Evolutionary conservation across 2,113 vertebrate species (phyloP), one percentile per base, ranked within the genome.

Genomic region (Sphyrna mokarran): DNA sequence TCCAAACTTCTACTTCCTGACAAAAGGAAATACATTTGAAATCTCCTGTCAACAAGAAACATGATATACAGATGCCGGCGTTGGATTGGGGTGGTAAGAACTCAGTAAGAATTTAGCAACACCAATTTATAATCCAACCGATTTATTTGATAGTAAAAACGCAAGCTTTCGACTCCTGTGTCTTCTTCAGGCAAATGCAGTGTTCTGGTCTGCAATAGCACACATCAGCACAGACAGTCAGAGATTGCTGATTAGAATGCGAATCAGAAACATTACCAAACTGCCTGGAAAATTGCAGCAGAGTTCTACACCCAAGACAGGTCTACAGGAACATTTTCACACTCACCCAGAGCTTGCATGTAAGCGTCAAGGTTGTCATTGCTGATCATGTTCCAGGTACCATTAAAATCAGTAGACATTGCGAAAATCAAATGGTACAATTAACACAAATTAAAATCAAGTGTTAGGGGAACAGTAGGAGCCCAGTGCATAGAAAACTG

Each of bases 311-410:
- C 22, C 18, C 78, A 40, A 1, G 16, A 40, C 14, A 8, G 8
- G 8, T 33, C 29, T 3, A 26, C 54, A 29, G 5, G 66, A 93
- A 66, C 16, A 66, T 9, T 33, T 93, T 66, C 61, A 93, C 9
- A 96, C 98, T 96, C 97, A 98, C 99, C 98, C 96, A 99, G 96
- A 95, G 97, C 98, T 96, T 97, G 96, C 98, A 99, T 98, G 94
- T 98, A 99, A 68, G 98, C 96, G 37, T 99, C 98, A 33, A 98
- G 97, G 97, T 99, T 99, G 96, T 98, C 97, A 96, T 96, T 98
- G 97, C 97, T 98, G 96, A 97, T 94, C n/a, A 98, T 97, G 72
- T 98, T 98, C 98, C 98, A 99, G 91, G 97, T 98, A 18, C 98
- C 98, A 68, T 96, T 98, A 95, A 98, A 96, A 96, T 98, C 97